phyloP scores from a whole-genome alignment of 23 tunicate species.

The Diplosoma virens region DNA sequence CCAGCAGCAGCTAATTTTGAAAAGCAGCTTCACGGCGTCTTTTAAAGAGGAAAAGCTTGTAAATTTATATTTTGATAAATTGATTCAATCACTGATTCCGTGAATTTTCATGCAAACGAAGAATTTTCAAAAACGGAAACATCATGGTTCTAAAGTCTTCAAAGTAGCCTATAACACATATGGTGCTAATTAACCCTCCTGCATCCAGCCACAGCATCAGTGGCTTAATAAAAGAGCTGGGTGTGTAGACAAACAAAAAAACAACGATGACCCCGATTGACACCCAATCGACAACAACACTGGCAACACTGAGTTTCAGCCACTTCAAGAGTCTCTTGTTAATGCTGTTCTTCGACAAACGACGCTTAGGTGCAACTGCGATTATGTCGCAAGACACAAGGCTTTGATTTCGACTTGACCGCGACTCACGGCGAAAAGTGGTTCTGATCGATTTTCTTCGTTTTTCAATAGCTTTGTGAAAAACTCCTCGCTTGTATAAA shows the following conservation, averaged over 20 bases:
- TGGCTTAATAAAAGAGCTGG: not conserved
- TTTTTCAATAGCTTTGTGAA: not conserved
- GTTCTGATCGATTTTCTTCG: not conserved
- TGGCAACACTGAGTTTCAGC: not conserved
- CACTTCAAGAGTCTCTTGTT: not conserved
- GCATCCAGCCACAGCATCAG: not conserved
- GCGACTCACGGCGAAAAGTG: no score
- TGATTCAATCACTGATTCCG: no score
- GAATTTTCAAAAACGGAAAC: not conserved
- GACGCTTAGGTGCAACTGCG: no score
- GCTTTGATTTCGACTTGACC: no score
- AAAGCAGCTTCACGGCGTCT: no score
- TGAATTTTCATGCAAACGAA: no score
- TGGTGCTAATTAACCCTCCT: not conserved
- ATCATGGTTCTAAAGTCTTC: not conserved
- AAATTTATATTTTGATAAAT: no score
- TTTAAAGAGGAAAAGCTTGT: no score
- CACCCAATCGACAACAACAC: not conserved
- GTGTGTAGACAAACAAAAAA: not conserved
- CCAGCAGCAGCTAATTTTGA: no score
- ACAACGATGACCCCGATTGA: not conserved
- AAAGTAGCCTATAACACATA: not conserved
- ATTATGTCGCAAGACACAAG: no score
- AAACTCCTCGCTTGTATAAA: not conserved
- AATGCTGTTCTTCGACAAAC: no score